These are phyloP conservation scores for Syngnathus typhle DNA, from an alignment of 2,113 vertebrate genomes.

Conservation along the genomic window DNA sequence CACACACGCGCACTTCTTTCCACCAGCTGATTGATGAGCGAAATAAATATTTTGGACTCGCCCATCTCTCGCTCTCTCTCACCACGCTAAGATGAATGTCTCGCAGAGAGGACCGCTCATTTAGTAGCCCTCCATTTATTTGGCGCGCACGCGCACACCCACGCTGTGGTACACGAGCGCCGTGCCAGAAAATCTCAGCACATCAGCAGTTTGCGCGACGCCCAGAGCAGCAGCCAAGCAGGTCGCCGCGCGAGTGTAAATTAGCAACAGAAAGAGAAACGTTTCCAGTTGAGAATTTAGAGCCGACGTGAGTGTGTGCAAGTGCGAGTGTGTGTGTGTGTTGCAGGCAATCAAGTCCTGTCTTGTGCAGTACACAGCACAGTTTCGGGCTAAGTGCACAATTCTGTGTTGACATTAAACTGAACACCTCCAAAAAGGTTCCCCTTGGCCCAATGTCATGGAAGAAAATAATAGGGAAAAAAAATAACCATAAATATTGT, in stretches of 20 bases:
- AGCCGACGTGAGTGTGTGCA: constrained; percentile 2
- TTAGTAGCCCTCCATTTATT: constrained; percentile 15
- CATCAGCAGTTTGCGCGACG: constrained; percentile 14
- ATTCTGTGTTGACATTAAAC: neutral
- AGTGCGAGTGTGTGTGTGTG: constrained; percentile 1
- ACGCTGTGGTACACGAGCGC: constrained; percentile 12
- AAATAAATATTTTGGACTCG: constrained; percentile 24
- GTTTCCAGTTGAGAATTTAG: constrained; percentile 46
- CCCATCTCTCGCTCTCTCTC: neutral
- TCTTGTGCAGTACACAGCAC: neutral
- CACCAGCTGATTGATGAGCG: constrained; percentile 34
- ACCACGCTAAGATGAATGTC: constrained; percentile 13
- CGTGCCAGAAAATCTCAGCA: constrained; percentile 9
- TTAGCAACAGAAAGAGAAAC: constrained; percentile 31
- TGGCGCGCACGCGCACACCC: constrained; percentile 19
- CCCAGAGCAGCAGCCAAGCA: constrained; percentile 33
- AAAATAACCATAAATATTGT: too few species aligned
- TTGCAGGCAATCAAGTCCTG: neutral
- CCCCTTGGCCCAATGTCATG: neutral
- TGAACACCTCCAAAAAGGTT: neutral
- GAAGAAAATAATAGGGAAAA: too few species aligned
- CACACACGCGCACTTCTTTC: neutral
- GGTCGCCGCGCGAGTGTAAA: constrained; percentile 26
- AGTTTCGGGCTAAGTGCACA: too few species aligned
- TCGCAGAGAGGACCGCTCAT: constrained; percentile 45